Conservation (phyloP, 2,113 vertebrate species). For the Pithys albifrons region DNA sequence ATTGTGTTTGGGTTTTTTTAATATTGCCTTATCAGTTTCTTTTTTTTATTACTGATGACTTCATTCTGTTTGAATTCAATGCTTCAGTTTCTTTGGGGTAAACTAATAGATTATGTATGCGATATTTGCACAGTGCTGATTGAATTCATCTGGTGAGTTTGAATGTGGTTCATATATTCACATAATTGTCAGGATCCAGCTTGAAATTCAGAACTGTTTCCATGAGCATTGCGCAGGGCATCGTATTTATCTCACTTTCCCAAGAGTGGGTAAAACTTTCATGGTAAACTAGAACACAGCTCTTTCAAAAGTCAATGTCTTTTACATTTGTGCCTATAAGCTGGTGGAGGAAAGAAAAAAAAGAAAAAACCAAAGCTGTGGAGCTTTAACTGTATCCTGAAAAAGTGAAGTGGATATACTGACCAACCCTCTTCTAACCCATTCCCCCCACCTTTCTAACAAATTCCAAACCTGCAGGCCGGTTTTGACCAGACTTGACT, state of each 20-base stretch:
- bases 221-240: slow-evolving; percentile 50
- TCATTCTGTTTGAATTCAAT: slow-evolving; percentile 82
- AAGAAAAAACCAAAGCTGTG: not conserved
- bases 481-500: not conserved
- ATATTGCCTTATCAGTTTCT: slow-evolving; percentile 75
- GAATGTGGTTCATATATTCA: slow-evolving; percentile 74
- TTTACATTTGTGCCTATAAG: not conserved
- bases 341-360: not conserved
- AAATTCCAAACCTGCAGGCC: not conserved
- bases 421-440: not conserved
- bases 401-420: not conserved
- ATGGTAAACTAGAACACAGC: not conserved
- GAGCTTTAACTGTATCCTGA: not conserved
- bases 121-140: slow-evolving; percentile 79
- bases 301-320: slow-evolving; percentile 7
- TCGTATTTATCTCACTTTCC: slow-evolving; percentile 55
- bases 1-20: slow-evolving; percentile 67
- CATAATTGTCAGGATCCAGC: slow-evolving; percentile 73
- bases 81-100: slow-evolving; percentile 80
- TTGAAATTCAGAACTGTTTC: slow-evolving; percentile 75
- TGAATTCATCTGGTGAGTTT: slow-evolving; percentile 83
- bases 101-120: slow-evolving; percentile 86
- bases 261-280: slow-evolving; percentile 20
- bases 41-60: slow-evolving; percentile 81
- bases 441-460: not conserved